Evolutionary conservation across 2,888 invertebrate species (phyloP), one percentile per base, ranked within the genome.

Genomic region (Diaperis boleti): DNA sequence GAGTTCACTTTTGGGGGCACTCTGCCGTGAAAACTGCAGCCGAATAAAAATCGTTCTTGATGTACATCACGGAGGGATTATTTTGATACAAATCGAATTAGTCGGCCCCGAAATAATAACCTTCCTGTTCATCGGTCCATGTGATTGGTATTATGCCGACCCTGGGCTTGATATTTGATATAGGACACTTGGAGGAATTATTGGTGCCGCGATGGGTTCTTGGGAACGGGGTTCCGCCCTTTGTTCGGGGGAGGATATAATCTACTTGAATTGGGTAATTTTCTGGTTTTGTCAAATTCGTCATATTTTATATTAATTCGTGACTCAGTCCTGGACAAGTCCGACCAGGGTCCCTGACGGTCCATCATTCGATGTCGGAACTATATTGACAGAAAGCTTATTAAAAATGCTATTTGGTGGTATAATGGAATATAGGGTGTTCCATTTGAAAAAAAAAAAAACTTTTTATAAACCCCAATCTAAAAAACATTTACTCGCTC

Each of bases 61-160:
- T 75, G 75, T 75, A 74, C 72, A 75, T 76, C 74, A 71, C 65
- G 67, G 65, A 72, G 71, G 72, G 71, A 73, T 76, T 74, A 75
- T 76, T 74, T 69, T 72, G 75, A 77, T 77, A 76, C 74, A 74
- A 74, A 78, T 77, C 77, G 75, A 75, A 75, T 77, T 77, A 76
- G 75, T 74, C 74, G 74, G 72, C 70, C 72, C 75, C 74, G 73
- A 77, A 78, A 78, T 79, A 78, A 78, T 78, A 78, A 77, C 76
- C 76, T 77, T 77, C 72, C 76, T 75, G 78, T 64, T 75, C 77
- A 76, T 69, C 73, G 76, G 76, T 70, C 77, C 78, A 75, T 74
- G 76, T 78, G 76, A 79, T 79, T 79, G 76, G 77, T 75, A 76
- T 78, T 78, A 76, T 75, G 47, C 56, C 60, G 45, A 60, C 64